Percentiles rank a stretch among this genome's conserved stretches.
These are phyloP conservation scores for Cettia cetti DNA, from an alignment of 2,113 vertebrate species.

Conservation along the genomic window DNA sequence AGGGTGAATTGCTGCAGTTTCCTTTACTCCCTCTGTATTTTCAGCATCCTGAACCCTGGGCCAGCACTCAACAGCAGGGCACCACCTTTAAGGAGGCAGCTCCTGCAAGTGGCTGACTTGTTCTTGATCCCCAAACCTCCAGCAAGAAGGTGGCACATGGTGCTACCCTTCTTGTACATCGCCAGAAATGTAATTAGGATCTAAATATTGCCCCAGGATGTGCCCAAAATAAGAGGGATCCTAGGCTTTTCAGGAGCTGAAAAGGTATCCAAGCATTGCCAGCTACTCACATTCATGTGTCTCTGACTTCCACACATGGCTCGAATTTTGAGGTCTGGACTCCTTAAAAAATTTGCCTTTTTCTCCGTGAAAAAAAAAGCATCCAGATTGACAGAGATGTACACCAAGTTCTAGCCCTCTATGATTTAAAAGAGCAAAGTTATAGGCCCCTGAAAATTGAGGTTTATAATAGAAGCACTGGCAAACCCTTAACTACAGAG, in stretches of 20 bases:
- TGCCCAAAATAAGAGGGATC: not conserved
- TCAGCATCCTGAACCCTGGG: not conserved
- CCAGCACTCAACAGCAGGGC: not conserved
- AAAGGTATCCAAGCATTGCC: not conserved
- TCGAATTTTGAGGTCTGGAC: not conserved
- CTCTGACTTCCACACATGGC: not conserved
- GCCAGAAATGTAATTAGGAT: not conserved
- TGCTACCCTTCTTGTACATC: not conserved
- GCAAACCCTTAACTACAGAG: conserved; percentile 66
- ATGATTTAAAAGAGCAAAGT: conserved; percentile 55
- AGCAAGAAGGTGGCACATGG: not conserved
- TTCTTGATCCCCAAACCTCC: not conserved
- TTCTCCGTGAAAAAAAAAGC: not conserved
- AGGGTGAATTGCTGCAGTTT: not conserved
- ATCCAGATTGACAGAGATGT: not conserved
- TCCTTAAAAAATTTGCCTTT: not conserved
- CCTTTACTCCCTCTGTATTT: not conserved
- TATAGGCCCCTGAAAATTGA: conserved; percentile 55
- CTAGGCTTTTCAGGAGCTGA: not conserved
- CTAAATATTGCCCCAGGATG: not conserved
- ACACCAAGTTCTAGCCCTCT: not conserved
- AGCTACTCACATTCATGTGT: not conserved
- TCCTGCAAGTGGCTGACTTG: not conserved
- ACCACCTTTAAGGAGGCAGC: not conserved
- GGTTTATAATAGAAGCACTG: conserved; percentile 67